Evolutionary conservation across 2,888 invertebrate species (phyloP).

Genomic region (Argynnis bischoffii): DNA sequence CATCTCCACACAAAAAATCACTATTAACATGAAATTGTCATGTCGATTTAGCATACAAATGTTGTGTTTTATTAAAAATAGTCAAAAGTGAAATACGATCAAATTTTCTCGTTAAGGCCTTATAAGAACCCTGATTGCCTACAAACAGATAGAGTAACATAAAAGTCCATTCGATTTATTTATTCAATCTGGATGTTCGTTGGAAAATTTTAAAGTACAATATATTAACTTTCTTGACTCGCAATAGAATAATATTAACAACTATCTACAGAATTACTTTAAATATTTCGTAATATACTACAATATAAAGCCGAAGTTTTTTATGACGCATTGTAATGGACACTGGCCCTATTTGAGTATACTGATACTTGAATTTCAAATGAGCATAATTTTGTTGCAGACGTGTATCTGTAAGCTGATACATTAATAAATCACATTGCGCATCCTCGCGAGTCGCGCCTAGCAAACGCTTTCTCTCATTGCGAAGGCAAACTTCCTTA

Average conservation of each 20-base stretch:
- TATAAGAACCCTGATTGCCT: no score
- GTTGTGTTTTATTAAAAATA: not conserved
- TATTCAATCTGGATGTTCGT: no score
- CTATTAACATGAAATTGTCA: no score
- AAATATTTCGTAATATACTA: conserved; percentile 8
- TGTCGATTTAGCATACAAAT: no score
- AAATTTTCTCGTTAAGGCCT: no score
- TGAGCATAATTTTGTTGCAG: conserved; percentile 29
- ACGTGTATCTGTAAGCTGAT: conserved; percentile 30
- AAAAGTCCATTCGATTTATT: no score
- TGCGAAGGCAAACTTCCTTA: conserved; percentile 33
- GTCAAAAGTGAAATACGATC: no score
- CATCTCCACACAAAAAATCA: no score
- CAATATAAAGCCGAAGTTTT: conserved; percentile 7
- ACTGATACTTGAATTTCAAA: conserved; percentile 31
- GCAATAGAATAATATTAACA: not conserved
- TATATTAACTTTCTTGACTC: not conserved
- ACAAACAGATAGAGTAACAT: no score
- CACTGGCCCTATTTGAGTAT: conserved; percentile 10
- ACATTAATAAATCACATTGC: conserved; percentile 45
- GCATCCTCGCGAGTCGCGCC: conserved; percentile 43
- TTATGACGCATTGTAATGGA: conserved; percentile 16
- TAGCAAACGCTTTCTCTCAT: conserved; percentile 48
- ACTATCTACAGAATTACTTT: conserved; percentile 2
- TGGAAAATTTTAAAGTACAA: not conserved